Percentiles rank a stretch among this genome's conserved stretches.
Conservation (phyloP, 2,797 vertebrate species). For the Aratinga solstitialis region DNA sequence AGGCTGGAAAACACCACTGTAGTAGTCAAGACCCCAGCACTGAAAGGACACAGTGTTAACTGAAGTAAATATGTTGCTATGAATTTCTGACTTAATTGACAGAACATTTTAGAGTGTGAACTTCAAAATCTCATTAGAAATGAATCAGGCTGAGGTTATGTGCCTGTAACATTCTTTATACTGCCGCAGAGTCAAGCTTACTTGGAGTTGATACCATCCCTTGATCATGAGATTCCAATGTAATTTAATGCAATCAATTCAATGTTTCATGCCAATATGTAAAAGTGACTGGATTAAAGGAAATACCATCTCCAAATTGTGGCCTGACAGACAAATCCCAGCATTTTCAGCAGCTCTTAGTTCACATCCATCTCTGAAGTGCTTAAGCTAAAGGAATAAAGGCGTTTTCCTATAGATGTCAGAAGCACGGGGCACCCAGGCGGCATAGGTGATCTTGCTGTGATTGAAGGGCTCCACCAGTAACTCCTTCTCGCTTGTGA, state of each 20-base stretch:
- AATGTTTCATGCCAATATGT: slow-evolving; percentile 42
- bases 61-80: slow-evolving; percentile 65
- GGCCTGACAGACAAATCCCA: slow-evolving; percentile 49
- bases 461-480: not conserved
- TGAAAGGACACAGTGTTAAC: slow-evolving; percentile 56
- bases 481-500: not conserved
- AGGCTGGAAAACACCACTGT: slow-evolving; percentile 5
- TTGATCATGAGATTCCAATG: slow-evolving; percentile 60
- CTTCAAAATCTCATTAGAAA: slow-evolving; percentile 69
- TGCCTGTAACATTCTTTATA: slow-evolving; percentile 58
- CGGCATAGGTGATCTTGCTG: not conserved
- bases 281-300: slow-evolving; percentile 65
- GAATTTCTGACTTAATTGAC: slow-evolving; percentile 75
- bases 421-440: accelerated
- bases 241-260: slow-evolving; percentile 65
- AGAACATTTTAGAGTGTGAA: slow-evolving; percentile 67
- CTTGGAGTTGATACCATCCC: slow-evolving; percentile 27
- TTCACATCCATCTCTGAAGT: not conserved
- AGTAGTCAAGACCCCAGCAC: slow-evolving; percentile 50
- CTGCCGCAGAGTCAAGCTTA: slow-evolving; percentile 26
- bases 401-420: not conserved
- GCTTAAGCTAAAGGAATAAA: slow-evolving; percentile 18
- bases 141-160: slow-evolving; percentile 17
- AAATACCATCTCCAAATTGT: slow-evolving; percentile 45
- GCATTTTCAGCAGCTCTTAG: slow-evolving; percentile 39